These are phyloP conservation scores for Urosaurus nigricauda DNA, from an alignment of 2,797 vertebrate genomes.

Conservation along the genomic window DNA sequence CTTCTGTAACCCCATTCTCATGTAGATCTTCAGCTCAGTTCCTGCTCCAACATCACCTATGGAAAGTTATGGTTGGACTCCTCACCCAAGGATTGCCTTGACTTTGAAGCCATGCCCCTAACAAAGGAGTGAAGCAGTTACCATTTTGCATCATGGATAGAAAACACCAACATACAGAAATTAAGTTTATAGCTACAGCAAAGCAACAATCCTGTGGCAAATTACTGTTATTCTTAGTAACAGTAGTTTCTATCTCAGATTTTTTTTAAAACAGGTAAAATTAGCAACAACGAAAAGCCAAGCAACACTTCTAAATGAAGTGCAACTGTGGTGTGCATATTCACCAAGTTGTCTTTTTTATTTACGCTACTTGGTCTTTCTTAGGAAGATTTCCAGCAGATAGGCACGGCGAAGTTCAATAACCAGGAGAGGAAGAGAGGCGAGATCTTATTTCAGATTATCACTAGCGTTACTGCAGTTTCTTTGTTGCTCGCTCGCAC, in stretches of 20 bases:
- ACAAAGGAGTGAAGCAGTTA: fast-evolving
- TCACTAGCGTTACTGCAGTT: not conserved
- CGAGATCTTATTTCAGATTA: conserved; percentile 25
- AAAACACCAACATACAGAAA: not conserved
- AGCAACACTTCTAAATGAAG: not conserved
- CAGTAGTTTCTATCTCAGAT: not conserved
- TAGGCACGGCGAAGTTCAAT: conserved; percentile 12
- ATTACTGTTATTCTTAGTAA: not conserved
- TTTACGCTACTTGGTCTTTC: not conserved
- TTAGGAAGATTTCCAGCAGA: not conserved
- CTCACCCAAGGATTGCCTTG: not conserved
- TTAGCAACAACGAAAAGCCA: not conserved
- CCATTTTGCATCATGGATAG: not conserved
- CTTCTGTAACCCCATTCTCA: fast-evolving
- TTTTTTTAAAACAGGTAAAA: not conserved
- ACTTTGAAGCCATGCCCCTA: fast-evolving
- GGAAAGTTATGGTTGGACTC: fast-evolving
- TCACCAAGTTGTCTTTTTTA: not conserved
- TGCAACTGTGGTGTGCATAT: not conserved
- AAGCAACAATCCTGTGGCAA: conserved; percentile 25
- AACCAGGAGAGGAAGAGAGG: not conserved
- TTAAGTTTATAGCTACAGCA: not conserved
- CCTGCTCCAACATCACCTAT: not conserved
- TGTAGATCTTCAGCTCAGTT: fast-evolving
- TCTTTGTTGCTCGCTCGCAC: conserved; percentile 7